Evolutionary conservation across 2,888 invertebrate genomes (phyloP).

Genomic region (Lasioglossum malachurum): DNA sequence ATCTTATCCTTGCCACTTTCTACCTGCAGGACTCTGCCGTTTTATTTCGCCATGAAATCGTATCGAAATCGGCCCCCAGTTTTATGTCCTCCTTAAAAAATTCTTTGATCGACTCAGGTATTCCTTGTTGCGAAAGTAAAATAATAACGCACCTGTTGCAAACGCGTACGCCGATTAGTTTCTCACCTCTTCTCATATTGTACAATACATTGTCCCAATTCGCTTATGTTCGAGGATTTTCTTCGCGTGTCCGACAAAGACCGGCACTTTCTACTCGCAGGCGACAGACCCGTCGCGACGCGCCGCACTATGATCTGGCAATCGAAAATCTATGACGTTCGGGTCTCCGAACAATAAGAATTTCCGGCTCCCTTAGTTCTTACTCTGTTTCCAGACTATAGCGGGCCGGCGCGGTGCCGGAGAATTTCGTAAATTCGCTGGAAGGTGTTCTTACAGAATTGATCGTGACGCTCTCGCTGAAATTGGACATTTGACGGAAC

Average conservation of each 20-base stretch:
- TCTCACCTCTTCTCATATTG: background rate
- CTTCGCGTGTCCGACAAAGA: background rate
- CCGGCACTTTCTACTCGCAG: background rate
- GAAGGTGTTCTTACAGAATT: conserved; percentile 11
- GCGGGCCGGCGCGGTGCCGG: no score
- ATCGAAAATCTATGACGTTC: no score
- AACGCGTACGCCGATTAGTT: background rate
- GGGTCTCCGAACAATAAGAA: no score
- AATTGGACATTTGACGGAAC: conserved; percentile 55
- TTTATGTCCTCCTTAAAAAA: background rate
- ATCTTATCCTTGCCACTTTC: background rate
- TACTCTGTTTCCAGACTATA: no score
- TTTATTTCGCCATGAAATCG: background rate
- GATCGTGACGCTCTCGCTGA: conserved; percentile 44
- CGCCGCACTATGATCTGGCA: no score
- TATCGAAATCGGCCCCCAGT: background rate
- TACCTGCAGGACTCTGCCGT: background rate
- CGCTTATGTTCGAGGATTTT: background rate
- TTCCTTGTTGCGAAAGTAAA: background rate
- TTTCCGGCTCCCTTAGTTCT: no score
- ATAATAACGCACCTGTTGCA: background rate
- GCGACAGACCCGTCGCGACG: background rate
- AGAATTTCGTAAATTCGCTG: background rate
- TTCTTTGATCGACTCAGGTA: background rate
- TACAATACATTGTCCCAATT: background rate